Base-by-base conservation (phyloP, 2,113 vertebrate genomes). In the Chamaetylas fuelleborni region DNA sequence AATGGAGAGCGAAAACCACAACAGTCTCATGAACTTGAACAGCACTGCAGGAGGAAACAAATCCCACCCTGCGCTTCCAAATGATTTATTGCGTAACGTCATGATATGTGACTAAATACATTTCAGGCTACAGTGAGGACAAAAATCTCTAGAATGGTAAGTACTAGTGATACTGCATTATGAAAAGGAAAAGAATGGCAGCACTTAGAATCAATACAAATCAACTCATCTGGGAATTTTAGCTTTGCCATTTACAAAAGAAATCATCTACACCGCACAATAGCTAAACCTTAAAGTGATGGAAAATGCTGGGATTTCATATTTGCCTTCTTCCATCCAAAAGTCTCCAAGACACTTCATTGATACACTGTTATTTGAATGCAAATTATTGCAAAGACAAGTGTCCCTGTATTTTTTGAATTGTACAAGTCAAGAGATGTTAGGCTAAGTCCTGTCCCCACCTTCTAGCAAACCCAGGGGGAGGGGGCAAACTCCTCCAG, bases 371-470 rank as follows among this genome's bases (percentile, higher is more conserved):
- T 65, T 91, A 77, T 70, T 67, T 85, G 70, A 91, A 94, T 61
- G 94, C 96, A 94, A 94, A 91, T 95, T 97, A 97, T 96, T 96
- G 95, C 95, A 92, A 97, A 86, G 82, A 91, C 89, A 94, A 96
- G 53, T 34, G 86, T 97, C 97, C 96, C 97, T 98, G 97, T 97
- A 80, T 79, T 92, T 97, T 85, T 79, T 60, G 56, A 96, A 89
- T n/a, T 88, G 69, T 36, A 40, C 26, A 95, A 96, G 67, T 95
- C 93, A 90, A 94, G 85, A 93, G 95, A 93, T 89, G 78, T 88
- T 97, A 97, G 97, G 97, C 97, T 98, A 97, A 97, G 95, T 97
- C 96, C 96, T 92, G 97, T 95, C 88, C 96, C 96, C 97, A 97
- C 96, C 95, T 72, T 85, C 95, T 96, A 88, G 95, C 88, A 97